Conservation (phyloP, 2,888 invertebrate genomes). For the Vanessa cardui region DNA sequence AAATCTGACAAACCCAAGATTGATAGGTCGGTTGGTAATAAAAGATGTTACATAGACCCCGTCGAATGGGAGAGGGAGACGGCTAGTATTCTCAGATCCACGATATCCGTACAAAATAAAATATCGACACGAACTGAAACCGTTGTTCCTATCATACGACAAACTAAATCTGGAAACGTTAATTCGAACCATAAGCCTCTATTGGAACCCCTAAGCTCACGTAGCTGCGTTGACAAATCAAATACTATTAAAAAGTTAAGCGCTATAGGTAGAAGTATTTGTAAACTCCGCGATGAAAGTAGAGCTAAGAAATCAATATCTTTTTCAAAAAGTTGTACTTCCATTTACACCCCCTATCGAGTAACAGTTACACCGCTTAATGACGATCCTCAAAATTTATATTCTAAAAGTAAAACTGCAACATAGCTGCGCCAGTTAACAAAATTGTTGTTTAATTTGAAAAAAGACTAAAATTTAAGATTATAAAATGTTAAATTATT, state of each 20-base stretch:
- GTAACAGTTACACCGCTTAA: constrained; percentile 67
- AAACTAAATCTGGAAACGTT: constrained; percentile 64
- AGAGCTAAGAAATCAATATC: constrained; percentile 57
- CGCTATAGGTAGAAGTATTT: constrained; percentile 73
- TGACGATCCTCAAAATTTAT: constrained; percentile 50
- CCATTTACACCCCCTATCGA: constrained; percentile 70
- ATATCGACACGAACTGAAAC: constrained; percentile 56
- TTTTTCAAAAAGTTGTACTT: constrained; percentile 72
- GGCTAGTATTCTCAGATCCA: constrained; percentile 78
- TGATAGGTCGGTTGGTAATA: constrained; percentile 79
- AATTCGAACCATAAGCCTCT: constrained; percentile 53
- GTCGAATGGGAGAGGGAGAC: constrained; percentile 81
- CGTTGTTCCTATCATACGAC: constrained; percentile 51
- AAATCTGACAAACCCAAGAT: constrained; percentile 67
- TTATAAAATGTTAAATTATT: constrained; percentile 23
- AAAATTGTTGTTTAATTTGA: not conserved
- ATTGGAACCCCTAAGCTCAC: constrained; percentile 55
- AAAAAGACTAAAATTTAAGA: constrained; percentile 8
- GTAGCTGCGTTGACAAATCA: constrained; percentile 55
- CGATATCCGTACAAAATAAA: constrained; percentile 76
- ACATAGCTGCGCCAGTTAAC: constrained; percentile 13
- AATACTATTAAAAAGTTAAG: constrained; percentile 72
- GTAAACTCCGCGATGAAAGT: constrained; percentile 66
- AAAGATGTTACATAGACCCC: constrained; percentile 80
- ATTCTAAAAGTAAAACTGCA: constrained; percentile 22